Conservation (phyloP, 2,113 vertebrate genomes). For the Pangasianodon hypophthalmus region DNA sequence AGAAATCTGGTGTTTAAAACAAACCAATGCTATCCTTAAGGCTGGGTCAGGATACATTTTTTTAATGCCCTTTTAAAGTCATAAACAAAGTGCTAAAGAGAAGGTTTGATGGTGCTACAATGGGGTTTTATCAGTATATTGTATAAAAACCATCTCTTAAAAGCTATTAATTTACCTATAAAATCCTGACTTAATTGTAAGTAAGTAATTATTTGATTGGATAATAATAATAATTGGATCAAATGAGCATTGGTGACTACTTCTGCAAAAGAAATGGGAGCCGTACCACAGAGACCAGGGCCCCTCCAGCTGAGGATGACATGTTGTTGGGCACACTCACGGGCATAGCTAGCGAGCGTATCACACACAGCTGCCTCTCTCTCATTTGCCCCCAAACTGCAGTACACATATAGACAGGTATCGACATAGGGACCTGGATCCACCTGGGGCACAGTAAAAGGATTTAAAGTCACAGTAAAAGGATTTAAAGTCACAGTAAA, state of each 20-base stretch:
- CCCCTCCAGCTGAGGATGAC: constrained; percentile 77
- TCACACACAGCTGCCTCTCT: constrained; percentile 68
- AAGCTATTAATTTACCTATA: background rate
- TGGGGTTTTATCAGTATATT: background rate
- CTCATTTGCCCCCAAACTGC: constrained; percentile 54
- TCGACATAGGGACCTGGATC: constrained; percentile 76
- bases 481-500: background rate
- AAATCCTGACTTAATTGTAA: background rate
- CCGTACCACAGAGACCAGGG: constrained; percentile 78
- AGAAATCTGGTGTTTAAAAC: constrained; percentile 5
- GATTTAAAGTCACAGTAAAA: background rate
- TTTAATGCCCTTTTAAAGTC: background rate
- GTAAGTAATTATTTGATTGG: too few species aligned
- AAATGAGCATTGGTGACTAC: background rate
- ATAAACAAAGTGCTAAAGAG: background rate
- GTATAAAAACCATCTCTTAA: background rate
- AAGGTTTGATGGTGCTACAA: background rate
- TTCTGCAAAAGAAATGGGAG: background rate
- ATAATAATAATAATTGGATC: too few species aligned
- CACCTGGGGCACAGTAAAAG: constrained; percentile 69
- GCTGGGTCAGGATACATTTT: background rate
- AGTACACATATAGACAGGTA: constrained; percentile 81
- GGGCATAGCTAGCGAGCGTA: constrained; percentile 80
- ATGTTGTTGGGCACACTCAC: constrained; percentile 78
- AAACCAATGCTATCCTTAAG: background rate